Base-by-base conservation (phyloP, 2,888 invertebrate species). In the Congeria kusceri region DNA sequence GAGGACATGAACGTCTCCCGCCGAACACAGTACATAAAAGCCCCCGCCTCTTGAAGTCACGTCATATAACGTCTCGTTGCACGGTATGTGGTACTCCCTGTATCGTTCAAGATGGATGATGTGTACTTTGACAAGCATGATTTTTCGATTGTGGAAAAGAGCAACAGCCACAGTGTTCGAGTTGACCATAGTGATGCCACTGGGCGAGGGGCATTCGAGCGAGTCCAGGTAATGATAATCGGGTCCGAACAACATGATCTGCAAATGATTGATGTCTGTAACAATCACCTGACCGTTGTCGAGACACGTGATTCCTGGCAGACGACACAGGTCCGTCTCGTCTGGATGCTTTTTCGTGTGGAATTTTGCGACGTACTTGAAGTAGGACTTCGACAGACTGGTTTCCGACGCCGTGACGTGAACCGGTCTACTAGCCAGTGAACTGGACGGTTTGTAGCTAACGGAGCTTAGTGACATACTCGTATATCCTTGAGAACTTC, bases 331-430 rank as follows among this genome's bases (percentile, higher is more conserved):
- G 46, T 82, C 82, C 1, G 82, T 78, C 39, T 79, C 77, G 15
- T 69, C 23, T 7, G 69, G 76, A 49, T 82, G 82, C 18, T 78
- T 77, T 59, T 76, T 82, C 18, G 82, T 78, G 29, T 82, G 82
- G 44, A 82, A 78, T 13, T 70, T 49, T 0, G 78, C 74, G 25
- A 32, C 71, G 46, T 82, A 78, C 15, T 27, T 65, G 65, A 82
- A 78, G 27, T 78, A 66, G 0, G 78, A 82, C 11, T 58, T 82
- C 2, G 76, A 68, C 11, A 64, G 44, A 49, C 58, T 27, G 18
- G 13, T 59, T 18, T 58, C 57, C 7, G 70, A 64, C 0, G 61
- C 27, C 4, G 70, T 23, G 11, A 79, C 47, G 47, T 67, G 23
- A 15, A 68, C 62, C 13, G 79, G 74, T 23, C 79, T 71, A 32